Percentiles rank a stretch among this genome's conserved stretches.
Evolutionary conservation across 2,797 vertebrate genomes (phyloP).

Genomic region (Etheostoma perlongum): DNA sequence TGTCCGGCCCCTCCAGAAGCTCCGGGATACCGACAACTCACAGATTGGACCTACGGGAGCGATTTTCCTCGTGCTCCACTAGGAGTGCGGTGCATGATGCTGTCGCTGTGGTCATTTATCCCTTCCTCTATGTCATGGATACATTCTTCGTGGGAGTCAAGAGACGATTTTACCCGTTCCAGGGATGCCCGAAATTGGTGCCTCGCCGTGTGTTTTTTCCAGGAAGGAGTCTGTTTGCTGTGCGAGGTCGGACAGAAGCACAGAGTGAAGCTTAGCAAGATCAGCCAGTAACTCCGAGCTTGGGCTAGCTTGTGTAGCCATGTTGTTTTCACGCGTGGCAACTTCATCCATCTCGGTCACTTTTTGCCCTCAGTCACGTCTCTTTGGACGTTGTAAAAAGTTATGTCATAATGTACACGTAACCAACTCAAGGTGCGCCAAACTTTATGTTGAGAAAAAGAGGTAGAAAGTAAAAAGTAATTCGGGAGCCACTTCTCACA

Average conservation of each 20-base stretch:
- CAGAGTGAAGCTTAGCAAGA: not conserved
- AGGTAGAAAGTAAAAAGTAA: too few relatives aligned
- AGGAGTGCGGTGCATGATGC: not conserved
- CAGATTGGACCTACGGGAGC: not conserved
- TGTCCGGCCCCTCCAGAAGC: too few relatives aligned
- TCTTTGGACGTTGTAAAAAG: too few relatives aligned
- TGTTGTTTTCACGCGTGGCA: too few relatives aligned
- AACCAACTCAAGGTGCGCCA: too few relatives aligned
- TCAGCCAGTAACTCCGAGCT: too few relatives aligned
- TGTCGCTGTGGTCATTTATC: not conserved
- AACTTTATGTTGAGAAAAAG: too few relatives aligned
- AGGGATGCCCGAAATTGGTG: not conserved
- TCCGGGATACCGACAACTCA: not conserved
- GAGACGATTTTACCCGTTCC: not conserved
- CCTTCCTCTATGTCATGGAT: not conserved
- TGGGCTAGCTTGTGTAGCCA: too few relatives aligned
- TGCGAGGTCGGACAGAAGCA: not conserved
- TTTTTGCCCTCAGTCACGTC: too few relatives aligned
- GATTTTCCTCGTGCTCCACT: not conserved
- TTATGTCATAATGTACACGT: too few relatives aligned
- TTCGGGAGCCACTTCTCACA: too few relatives aligned
- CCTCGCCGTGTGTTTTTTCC: not conserved
- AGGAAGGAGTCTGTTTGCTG: not conserved
- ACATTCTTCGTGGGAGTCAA: not conserved
- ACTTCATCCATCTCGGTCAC: too few relatives aligned